Evolutionary conservation across 2,797 vertebrate genomes (phyloP).

Genomic region (Oreochromis mossambicus): DNA sequence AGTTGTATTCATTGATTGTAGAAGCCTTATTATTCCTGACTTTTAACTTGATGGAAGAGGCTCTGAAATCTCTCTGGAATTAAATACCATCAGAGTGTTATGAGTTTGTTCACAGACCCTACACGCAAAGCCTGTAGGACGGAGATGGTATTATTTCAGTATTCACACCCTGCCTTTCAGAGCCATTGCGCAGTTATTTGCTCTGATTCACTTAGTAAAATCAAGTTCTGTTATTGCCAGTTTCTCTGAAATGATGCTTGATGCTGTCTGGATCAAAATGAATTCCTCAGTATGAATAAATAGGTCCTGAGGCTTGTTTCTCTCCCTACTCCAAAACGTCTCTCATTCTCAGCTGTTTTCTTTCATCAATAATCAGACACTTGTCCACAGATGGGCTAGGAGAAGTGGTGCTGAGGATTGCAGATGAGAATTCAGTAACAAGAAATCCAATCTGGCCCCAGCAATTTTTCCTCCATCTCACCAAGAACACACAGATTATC

Average conservation of each 20-base stretch:
- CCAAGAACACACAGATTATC: conserved; percentile 34
- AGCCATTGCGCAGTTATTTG: conserved; percentile 21
- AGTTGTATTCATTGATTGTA: conserved; percentile 65
- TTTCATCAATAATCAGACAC: conserved; percentile 63
- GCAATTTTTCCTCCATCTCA: conserved; percentile 31
- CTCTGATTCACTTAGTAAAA: conserved; percentile 44
- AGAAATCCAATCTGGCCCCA: conserved; percentile 56
- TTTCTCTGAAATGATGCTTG: conserved; percentile 45
- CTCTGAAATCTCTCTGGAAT: conserved; percentile 44
- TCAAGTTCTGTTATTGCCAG: conserved; percentile 41
- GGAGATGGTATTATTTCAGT: conserved; percentile 31
- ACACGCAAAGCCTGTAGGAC: conserved; percentile 19
- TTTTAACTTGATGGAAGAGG: conserved; percentile 53
- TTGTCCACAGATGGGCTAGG: conserved; percentile 54
- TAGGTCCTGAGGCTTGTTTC: conserved; percentile 39
- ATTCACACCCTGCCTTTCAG: conserved; percentile 19
- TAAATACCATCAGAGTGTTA: conserved; percentile 34
- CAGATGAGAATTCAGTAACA: conserved; percentile 52
- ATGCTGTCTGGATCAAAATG: conserved; percentile 47
- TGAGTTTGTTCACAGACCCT: conserved; percentile 39
- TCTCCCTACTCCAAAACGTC: conserved; percentile 19
- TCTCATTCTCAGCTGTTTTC: conserved; percentile 56
- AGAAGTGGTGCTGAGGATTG: conserved; percentile 43
- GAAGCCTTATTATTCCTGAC: conserved; percentile 68
- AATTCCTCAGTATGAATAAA: conserved; percentile 53